These are phyloP conservation scores for Pristionchus fissidentatus DNA, from an alignment of 2,888 invertebrate species.

Conservation along the genomic window DNA sequence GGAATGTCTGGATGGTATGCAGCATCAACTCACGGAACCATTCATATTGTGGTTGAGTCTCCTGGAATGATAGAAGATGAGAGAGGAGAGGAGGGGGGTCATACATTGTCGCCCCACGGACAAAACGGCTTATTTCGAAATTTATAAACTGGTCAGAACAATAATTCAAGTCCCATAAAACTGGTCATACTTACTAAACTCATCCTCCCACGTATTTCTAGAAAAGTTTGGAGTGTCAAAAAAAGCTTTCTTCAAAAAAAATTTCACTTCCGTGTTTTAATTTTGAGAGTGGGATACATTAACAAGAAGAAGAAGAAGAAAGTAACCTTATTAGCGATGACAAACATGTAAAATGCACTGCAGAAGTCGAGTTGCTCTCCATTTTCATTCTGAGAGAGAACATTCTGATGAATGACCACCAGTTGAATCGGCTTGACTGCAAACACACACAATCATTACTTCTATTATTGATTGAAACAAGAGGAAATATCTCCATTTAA, in stretches of 20 bases:
- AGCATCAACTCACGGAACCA: conserved; percentile 12
- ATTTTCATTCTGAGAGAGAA: background rate
- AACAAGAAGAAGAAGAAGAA: no score
- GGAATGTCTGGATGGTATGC: background rate
- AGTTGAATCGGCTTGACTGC: background rate
- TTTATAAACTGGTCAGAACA: no score
- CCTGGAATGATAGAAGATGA: no score
- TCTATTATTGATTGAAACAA: background rate
- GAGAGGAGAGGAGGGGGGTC: background rate
- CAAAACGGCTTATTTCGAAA: no score
- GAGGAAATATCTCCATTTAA: background rate
- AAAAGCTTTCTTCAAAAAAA: no score
- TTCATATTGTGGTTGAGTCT: background rate
- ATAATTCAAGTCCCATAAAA: no score
- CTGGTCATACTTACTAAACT: no score
- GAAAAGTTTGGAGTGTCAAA: no score
- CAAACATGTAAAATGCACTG: conserved; percentile 9
- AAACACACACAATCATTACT: background rate
- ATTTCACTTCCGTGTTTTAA: no score
- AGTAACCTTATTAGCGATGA: background rate
- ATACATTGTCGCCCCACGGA: background rate
- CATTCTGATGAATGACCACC: background rate
- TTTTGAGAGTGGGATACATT: no score
- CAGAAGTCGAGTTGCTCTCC: background rate
- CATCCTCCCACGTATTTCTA: no score